Conservation (phyloP, 2,888 invertebrate species). For the Lasioglossum figueresi region DNA sequence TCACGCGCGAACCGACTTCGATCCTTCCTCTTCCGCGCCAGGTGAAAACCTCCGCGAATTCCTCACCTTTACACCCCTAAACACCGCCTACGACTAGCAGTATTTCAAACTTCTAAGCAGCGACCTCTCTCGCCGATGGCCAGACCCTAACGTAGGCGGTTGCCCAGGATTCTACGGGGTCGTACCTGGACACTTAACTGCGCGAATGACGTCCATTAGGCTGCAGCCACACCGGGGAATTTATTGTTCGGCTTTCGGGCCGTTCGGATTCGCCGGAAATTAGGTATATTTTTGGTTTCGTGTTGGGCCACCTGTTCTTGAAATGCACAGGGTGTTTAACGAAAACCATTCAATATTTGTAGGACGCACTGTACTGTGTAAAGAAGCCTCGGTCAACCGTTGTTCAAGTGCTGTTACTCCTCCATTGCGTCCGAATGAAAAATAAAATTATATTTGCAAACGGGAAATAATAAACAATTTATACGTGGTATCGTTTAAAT, state of each 20-base stretch:
- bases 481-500: background rate
- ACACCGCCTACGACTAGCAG: background rate
- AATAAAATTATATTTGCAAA: background rate
- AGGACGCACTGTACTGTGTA: no score
- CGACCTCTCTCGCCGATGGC: background rate
- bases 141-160: background rate
- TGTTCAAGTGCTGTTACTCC: no score
- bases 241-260: background rate
- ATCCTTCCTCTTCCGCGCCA: conserved; percentile 19
- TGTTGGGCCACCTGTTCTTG: background rate
- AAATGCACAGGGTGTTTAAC: background rate
- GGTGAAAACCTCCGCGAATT: background rate
- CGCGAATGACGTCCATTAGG: background rate
- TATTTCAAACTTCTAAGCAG: conserved; percentile 18
- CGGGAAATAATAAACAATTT: background rate
- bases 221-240: background rate
- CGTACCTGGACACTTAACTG: background rate
- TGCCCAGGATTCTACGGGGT: background rate
- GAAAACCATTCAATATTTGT: no score
- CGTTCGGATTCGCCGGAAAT: background rate
- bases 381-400: no score
- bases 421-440: background rate
- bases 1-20: conserved; percentile 48
- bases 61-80: background rate
- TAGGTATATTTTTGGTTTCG: background rate